These are phyloP conservation scores for Magallana nippona DNA, from an alignment of 2,888 invertebrate genomes.

Conservation along the genomic window DNA sequence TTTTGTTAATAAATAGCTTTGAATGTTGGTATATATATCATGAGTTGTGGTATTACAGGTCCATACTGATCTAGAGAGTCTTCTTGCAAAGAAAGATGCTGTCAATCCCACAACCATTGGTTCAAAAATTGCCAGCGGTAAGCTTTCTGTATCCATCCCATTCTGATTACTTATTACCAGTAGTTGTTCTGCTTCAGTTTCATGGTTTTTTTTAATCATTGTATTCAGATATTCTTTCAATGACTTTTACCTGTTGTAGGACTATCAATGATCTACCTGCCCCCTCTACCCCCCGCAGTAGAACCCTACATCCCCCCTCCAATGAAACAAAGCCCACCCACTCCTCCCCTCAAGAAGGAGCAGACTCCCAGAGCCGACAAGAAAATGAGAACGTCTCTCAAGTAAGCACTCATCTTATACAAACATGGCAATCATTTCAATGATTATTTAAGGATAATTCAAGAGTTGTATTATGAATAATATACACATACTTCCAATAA, in stretches of 20 bases:
- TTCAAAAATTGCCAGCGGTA: slow-evolving; percentile 67
- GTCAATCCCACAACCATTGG: slow-evolving; percentile 68
- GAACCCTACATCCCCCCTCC: slow-evolving; percentile 56
- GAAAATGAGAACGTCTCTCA: slow-evolving; percentile 65
- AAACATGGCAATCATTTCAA: no score
- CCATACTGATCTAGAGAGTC: slow-evolving; percentile 71
- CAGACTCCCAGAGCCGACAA: slow-evolving; percentile 41
- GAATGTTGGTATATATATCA: background rate
- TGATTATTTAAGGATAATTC: background rate
- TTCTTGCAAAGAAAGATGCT: slow-evolving; percentile 60
- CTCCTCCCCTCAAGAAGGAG: slow-evolving; percentile 52
- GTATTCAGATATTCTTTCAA: background rate
- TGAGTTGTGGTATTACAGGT: slow-evolving; percentile 58
- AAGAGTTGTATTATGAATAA: background rate
- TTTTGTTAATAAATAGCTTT: background rate
- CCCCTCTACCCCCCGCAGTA: slow-evolving; percentile 73
- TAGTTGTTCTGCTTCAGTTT: no score
- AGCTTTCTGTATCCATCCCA: background rate
- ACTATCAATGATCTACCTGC: slow-evolving; percentile 73
- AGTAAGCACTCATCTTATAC: slow-evolving; percentile 58
- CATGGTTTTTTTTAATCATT: no score
- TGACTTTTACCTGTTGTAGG: slow-evolving; percentile 51
- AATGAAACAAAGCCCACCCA: slow-evolving; percentile 49
- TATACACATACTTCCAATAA: background rate
- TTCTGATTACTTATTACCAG: no score